Evolutionary conservation across 2,113 vertebrate species (phyloP), one percentile per base, ranked within the genome.

Genomic region (Mystacornis crossleyi): DNA sequence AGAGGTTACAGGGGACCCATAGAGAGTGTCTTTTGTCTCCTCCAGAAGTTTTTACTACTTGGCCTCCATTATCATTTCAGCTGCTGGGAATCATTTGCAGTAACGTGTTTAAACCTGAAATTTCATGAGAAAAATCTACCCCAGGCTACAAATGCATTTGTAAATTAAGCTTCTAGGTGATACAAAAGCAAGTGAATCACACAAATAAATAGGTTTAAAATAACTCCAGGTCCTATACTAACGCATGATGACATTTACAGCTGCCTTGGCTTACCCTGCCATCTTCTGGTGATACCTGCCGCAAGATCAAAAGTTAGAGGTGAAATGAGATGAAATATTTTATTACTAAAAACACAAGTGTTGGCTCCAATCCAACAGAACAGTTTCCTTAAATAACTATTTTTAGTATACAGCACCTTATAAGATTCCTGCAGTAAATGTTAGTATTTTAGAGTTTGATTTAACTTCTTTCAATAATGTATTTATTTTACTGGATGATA

Each of bases 241-340:
- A 95, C 71, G 53, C 65, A 64, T 89, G 75, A 88, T 94, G 92
- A 95, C 95, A 94, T 97, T 96, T 94, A 95, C 90, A 95, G 92
- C 96, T 97, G 93, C 96, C 92, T 96, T 97, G 95, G 96, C 95
- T 97, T 96, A 97, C 95, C 95, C 96, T 96, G 96, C 96, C 96
- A 97, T 97, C 96, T 97, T 97, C 96, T 96, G 96, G 96, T 90
- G 95, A 95, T 97, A 97, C 95, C 96, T 97, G 80, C 86, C 1
- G 5, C 92, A 89, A 95, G 95, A 97, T 97, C 96, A 97, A 97
- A 96, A 95, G 88, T 89, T 92, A 81, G 88, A 96, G 90, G 96
- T 95, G 88, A 94, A 97, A 95, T 3, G 79, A 94, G 92, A 92
- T 84, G 80, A 95, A 94, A 92, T 95, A 86, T 66, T 96, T 96